phyloP scores from a whole-genome alignment of 2,797 vertebrate genomes.

The Gymnoscopelus microlampas region DNA sequence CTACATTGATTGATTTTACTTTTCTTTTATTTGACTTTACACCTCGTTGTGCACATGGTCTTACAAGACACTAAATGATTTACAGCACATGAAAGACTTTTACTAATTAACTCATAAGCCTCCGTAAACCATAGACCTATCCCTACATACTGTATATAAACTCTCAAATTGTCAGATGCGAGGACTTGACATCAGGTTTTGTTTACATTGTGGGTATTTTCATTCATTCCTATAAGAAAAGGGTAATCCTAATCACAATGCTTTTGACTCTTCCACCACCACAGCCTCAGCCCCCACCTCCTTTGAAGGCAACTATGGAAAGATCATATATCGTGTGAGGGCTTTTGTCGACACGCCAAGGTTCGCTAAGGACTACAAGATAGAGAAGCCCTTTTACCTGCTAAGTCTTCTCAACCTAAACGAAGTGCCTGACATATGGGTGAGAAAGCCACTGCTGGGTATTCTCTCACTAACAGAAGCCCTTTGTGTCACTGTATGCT shows the following conservation, averaged over 20 bases:
- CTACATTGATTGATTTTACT: too few species aligned
- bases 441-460: conserved; percentile 65
- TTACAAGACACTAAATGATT: too few species aligned
- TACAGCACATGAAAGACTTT: too few species aligned
- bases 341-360: conserved; percentile 91
- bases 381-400: conserved; percentile 87
- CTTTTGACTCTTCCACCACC: not conserved
- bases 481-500: not conserved
- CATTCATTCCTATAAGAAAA: not conserved
- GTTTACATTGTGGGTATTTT: too few species aligned
- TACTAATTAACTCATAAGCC: too few species aligned
- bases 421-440: conserved; percentile 91
- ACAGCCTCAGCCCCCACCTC: conserved; percentile 90
- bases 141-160: too few species aligned
- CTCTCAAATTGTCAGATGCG: too few species aligned
- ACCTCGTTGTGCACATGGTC: too few species aligned
- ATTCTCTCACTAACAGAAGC: not conserved
- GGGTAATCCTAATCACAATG: not conserved
- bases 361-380: conserved; percentile 91
- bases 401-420: conserved; percentile 91
- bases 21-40: too few species aligned
- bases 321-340: conserved; percentile 87
- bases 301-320: conserved; percentile 94
- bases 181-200: too few species aligned
- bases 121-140: too few species aligned